Base-by-base conservation (phyloP, 2,113 vertebrate genomes). In the Albula goreensis region DNA sequence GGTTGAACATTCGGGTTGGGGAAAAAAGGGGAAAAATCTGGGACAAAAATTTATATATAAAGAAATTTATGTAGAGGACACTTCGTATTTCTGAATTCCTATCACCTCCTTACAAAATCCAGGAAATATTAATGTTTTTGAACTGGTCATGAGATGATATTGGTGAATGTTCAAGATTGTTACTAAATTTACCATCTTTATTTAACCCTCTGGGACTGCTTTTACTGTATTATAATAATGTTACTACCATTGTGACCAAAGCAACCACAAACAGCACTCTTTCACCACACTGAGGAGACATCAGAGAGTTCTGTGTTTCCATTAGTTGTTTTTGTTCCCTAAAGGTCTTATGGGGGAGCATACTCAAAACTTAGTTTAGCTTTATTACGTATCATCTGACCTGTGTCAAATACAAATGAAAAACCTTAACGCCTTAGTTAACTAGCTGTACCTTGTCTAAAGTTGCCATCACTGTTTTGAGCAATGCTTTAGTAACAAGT, bases 261-360 rank as follows among this genome's bases (percentile, higher is more conserved):
- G 48, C 70, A 50, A 41, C 15, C 57, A 49, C 15, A 51, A 52
- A 85, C 80, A 31, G 79, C 52, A 78, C 50, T 82, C 83, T 78
- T 41, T 57, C 19, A 53, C 77, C 60, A 80, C 57, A 48, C 31
- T 0, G 52, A 80, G 53, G 25, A 31, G 50, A 22, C 52, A 3
- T 4, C 41, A 12, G 84, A 19, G 77, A 25, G 78, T 79, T 56
- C 17, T 74, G 8, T 22, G 60, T 78, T 78, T 49, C 63, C 56
- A 41, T 15, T 70, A 70, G 8, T n/a, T 25, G 70, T 6, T 6
- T 83, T 10, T 5, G 48, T 52, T 57, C n/a, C 12, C n/a, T 53
- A 41, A 31, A 82, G 8, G 10, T 19, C 81, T 60, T 31, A 10
- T 31, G 49, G 15, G 25, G 9, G 4, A 63, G 53, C 31, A 83